Evolutionary conservation across 1,140 invertebrate genomes (phyloP).

Genomic region (Pseudobourletiella spinata): DNA sequence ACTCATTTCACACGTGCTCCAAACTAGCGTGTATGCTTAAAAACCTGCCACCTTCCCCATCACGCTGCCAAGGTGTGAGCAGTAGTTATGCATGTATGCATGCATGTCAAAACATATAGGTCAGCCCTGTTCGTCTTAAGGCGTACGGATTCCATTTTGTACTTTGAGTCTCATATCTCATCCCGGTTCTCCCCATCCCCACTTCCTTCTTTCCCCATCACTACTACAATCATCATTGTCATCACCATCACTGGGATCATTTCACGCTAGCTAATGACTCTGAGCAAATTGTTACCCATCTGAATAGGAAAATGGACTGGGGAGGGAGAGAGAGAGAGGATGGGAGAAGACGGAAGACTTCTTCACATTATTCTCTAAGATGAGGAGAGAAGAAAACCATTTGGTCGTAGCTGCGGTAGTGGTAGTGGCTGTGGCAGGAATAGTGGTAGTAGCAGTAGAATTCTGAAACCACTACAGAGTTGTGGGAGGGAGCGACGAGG

Average conservation of each 20-base stretch:
- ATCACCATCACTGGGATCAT: neutral
- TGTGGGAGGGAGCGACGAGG: no score
- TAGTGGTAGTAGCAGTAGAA: no score
- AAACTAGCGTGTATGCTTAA: no score
- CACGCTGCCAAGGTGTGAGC: no score
- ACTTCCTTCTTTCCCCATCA: neutral
- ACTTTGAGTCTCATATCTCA: neutral
- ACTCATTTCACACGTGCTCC: no score
- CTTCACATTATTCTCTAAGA: no score
- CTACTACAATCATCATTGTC: neutral
- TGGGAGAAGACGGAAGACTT: neutral
- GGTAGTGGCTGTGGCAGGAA: no score
- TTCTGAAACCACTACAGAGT: no score
- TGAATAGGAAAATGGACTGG: neutral
- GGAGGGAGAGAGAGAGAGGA: neutral
- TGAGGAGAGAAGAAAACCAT: no score
- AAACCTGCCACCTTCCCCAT: no score
- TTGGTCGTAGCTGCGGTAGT: no score
- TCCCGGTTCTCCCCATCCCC: neutral
- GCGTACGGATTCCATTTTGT: neutral
- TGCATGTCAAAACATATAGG: neutral
- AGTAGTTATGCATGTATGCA: no score
- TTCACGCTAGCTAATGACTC: constrained; percentile 4
- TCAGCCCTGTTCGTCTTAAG: neutral
- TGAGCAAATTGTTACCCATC: constrained; percentile 6